Conservation (phyloP, 2,113 vertebrate species). For the Phalacrocorax aristotelis region DNA sequence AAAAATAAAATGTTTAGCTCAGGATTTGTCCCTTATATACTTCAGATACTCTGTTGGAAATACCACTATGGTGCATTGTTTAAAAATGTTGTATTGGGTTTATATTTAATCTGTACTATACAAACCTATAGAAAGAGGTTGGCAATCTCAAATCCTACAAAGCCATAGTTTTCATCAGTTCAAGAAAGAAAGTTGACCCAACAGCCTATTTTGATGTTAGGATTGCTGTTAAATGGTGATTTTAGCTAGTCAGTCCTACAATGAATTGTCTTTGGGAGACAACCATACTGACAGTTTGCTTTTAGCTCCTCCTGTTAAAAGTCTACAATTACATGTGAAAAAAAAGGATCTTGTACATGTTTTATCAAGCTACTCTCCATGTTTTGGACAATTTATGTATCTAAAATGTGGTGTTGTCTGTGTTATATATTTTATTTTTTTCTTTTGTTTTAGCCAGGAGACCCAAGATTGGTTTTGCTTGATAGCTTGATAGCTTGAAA, state of each 20-base stretch:
- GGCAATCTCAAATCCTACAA: conserved; percentile 30
- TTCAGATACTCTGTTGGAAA: conserved; percentile 42
- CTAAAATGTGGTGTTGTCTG: conserved; percentile 78
- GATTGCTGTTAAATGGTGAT: conserved; percentile 12
- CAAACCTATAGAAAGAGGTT: conserved; percentile 21
- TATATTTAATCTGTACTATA: background rate
- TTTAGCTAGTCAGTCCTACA: conserved; percentile 52
- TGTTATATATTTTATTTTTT: conserved; percentile 74
- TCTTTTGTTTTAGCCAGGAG: conserved; percentile 65
- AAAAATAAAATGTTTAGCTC: conserved; percentile 63
- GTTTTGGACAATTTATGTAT: conserved; percentile 86
- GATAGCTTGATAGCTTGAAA: conserved; percentile 78
- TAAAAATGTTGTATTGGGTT: conserved; percentile 47
- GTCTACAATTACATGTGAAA: conserved; percentile 14
- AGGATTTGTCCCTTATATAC: conserved; percentile 41
- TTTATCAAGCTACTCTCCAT: conserved; percentile 69
- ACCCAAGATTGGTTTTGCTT: conserved; percentile 76
- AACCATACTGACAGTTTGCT: conserved; percentile 36
- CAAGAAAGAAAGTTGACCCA: background rate
- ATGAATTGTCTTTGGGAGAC: conserved; percentile 59
- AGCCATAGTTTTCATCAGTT: conserved; percentile 12
- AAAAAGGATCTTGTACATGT: conserved; percentile 68
- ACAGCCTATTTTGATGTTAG: conserved; percentile 12
- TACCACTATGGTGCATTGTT: conserved; percentile 20
- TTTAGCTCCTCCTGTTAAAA: conserved; percentile 32